Evolutionary conservation across 1,140 invertebrate species (phyloP).

Genomic region (Drosophila ficusphila): DNA sequence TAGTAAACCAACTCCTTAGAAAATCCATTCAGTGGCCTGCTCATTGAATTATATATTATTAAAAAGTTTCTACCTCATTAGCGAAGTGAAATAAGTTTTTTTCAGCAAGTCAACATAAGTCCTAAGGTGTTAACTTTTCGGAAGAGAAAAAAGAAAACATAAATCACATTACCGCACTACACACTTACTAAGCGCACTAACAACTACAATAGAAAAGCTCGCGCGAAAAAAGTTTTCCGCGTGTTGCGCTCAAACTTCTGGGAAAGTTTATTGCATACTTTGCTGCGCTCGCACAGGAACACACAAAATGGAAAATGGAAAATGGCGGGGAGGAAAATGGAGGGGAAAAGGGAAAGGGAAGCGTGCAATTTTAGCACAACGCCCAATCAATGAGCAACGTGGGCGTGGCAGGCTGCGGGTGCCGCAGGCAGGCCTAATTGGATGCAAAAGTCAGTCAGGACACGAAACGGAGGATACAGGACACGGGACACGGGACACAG

Average conservation of each 20-base stretch:
- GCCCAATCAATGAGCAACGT: conserved; percentile 52
- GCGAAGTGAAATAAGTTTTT: background rate
- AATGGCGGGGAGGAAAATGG: background rate
- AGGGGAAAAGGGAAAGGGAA: conserved; percentile 36
- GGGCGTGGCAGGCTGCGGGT: background rate
- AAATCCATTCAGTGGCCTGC: background rate
- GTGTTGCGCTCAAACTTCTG: conserved; percentile 38
- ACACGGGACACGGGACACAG: conserved; percentile 27
- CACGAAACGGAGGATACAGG: conserved; percentile 9
- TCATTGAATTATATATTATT: conserved; percentile 6
- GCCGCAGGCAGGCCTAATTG: conserved; percentile 60
- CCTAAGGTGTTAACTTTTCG: conserved; percentile 21
- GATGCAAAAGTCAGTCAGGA: conserved; percentile 49
- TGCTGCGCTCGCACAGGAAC: conserved; percentile 7
- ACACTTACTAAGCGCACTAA: conserved; percentile 1
- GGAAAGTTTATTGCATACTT: conserved; percentile 59
- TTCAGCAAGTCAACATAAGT: conserved; percentile 1
- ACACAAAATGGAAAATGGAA: no score
- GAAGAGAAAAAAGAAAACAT: conserved; percentile 20
- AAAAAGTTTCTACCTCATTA: background rate
- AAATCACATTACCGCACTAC: conserved; percentile 17
- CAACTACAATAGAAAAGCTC: conserved; percentile 18
- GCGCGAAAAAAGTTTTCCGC: conserved; percentile 48
- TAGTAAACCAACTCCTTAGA: background rate
- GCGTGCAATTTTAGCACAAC: conserved; percentile 50